Conservation (phyloP, 92 coral and sea anemone species). For the Actinernus sp. region DNA sequence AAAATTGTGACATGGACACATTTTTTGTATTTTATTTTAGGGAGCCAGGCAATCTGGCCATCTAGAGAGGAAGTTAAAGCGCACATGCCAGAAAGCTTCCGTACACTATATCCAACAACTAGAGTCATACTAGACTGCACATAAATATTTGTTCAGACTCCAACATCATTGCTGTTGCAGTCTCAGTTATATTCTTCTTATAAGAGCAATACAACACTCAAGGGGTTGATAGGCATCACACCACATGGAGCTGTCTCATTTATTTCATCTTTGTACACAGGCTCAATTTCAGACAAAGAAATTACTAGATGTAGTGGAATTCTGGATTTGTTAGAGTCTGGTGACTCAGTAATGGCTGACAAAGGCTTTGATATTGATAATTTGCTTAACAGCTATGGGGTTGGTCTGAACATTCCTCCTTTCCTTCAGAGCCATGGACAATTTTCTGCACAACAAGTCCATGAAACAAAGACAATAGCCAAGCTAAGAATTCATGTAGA, state of each 20-base stretch:
- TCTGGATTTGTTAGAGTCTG: conserved; percentile 36
- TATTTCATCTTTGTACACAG: conserved; percentile 57
- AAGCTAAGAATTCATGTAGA: conserved; percentile 61
- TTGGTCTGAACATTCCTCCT: conserved; percentile 51
- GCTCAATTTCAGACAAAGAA: conserved; percentile 55
- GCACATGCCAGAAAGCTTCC: conserved; percentile 48
- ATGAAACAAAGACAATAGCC: conserved; percentile 48
- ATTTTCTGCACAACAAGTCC: conserved; percentile 30
- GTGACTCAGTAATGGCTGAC: conserved; percentile 65
- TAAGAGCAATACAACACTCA: conserved; percentile 65
- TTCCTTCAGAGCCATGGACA: conserved; percentile 45
- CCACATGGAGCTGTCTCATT: conserved; percentile 67
- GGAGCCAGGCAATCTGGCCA: conserved; percentile 48
- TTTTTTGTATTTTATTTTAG: conserved; percentile 41
- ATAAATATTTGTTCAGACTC: conserved; percentile 57
- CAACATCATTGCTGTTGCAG: conserved; percentile 47
- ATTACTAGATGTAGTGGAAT: conserved; percentile 70
- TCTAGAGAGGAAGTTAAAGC: conserved; percentile 40
- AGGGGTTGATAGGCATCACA: conserved; percentile 64
- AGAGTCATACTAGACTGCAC: conserved; percentile 74
- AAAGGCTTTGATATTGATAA: conserved; percentile 53
- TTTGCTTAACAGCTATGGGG: conserved; percentile 19
- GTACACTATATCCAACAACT: conserved; percentile 49
- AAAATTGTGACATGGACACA: conserved; percentile 53
- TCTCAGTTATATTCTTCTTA: conserved; percentile 68